phyloP scores from a whole-genome alignment of 2,888 invertebrate genomes.

The Cerceris rybyensis region DNA sequence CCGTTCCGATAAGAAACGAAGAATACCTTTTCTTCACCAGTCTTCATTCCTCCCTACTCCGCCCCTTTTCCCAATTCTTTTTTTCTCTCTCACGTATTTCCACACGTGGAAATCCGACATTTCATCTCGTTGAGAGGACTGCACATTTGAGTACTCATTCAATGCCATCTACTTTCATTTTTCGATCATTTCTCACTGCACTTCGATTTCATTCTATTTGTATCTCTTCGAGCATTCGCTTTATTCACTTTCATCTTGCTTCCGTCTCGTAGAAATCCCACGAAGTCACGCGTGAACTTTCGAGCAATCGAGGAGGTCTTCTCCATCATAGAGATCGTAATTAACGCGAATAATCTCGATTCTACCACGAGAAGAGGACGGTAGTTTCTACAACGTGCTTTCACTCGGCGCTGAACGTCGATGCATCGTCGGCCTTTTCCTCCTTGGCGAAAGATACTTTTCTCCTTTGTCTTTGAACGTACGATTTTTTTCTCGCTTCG shows the following conservation, averaged over 20 bases:
- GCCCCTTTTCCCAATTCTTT: conserved; percentile 1
- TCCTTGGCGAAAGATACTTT: too few relatives aligned
- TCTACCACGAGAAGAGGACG: not conserved
- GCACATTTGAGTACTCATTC: conserved; percentile 46
- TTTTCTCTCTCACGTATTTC: conserved; percentile 24
- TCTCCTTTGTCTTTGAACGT: too few relatives aligned
- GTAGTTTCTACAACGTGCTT: conserved; percentile 4
- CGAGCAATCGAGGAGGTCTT: conserved; percentile 18
- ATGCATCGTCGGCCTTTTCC: not conserved
- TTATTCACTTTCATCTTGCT: conserved; percentile 5
- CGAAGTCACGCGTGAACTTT: conserved; percentile 44
- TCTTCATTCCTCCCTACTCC: conserved; percentile 4
- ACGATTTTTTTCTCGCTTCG: too few relatives aligned
- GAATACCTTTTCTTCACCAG: conserved; percentile 32
- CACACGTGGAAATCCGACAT: conserved; percentile 56
- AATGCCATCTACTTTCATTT: conserved; percentile 70
- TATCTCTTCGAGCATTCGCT: not conserved
- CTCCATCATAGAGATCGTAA: conserved; percentile 28
- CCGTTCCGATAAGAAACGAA: conserved; percentile 47
- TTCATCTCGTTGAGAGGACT: conserved; percentile 66
- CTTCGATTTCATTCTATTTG: conserved; percentile 25
- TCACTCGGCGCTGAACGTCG: not conserved
- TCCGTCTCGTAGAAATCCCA: conserved; percentile 39
- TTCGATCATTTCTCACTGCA: conserved; percentile 65
- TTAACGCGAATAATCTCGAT: conserved; percentile 34